Base-by-base conservation (phyloP, 2,888 invertebrate genomes). In the Trimorus sp. region DNA sequence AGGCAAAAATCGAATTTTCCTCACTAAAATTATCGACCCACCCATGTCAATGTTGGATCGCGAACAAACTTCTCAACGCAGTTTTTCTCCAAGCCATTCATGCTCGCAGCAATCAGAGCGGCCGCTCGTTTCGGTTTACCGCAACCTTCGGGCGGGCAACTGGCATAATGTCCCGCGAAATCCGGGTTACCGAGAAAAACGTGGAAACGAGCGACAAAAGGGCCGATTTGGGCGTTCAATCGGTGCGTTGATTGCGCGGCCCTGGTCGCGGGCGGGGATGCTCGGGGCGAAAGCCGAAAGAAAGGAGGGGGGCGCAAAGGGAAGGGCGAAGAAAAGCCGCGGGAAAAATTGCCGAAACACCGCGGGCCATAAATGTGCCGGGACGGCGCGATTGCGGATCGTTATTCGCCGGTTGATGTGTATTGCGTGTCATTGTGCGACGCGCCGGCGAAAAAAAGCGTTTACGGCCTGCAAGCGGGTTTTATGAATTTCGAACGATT, bases 401-500 rank as follows among this genome's bases (percentile, higher is more conserved):
- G 70, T 70, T 70, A 76, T 76, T 76, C 53, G n/a, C 48, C 51
- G 51, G 48, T 53, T 68, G 75, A 76, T 76, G 69, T 49, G 56
- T 26, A 62, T 54, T 75, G 51, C 62, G 48, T 49, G 69, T 62
- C 63, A 77, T 69, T 77, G 63, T 70, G 65, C 26, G 26, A 26
- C n/a, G 70, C 15, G 51, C 45, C 4, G 53, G 59, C 45, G 63
- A 42, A 66, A 79, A 69, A 74, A 79, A n/a, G 58, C 69, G 56
- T 79, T 79, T 79, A 79, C 71, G 62, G 58, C 38, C 68, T 45
- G 42, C 62, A 62, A 58, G 62, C 9, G 26, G 49, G 70, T 79
- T 78, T 78, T 78, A 78, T 78, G 71, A 66, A 78, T 78, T 73
- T 53, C 78, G 71, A 51, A 53, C 59, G 53, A 66, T 68, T 71